Percentiles rank a stretch among this genome's conserved stretches.
Evolutionary conservation across 2,797 vertebrate genomes (phyloP).

Genomic region (Enteromius viviparus): DNA sequence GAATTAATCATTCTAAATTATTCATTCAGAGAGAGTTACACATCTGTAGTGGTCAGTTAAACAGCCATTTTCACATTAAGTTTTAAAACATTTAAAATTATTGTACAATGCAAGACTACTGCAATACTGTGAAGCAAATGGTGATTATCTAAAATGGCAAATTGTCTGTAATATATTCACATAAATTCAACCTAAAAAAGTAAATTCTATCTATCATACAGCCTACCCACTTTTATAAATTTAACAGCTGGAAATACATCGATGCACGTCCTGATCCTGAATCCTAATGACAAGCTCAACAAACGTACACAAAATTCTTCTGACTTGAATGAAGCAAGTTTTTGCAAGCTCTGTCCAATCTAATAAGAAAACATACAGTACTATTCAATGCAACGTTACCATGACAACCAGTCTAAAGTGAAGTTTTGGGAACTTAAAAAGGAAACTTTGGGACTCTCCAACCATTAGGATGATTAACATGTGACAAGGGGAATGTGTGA

Average conservation of each 20-base stretch:
- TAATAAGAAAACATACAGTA: not conserved
- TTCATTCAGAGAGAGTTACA: not conserved
- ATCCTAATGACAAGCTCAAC: not conserved
- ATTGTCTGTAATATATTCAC: not conserved
- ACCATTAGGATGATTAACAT: not conserved
- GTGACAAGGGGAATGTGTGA: not conserved
- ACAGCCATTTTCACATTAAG: not conserved
- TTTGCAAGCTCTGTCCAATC: too few relatives aligned
- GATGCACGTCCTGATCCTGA: not conserved
- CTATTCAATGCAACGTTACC: not conserved
- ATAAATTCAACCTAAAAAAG: not conserved
- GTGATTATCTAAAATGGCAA: not conserved
- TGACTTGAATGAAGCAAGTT: not conserved
- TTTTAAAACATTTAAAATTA: not conserved
- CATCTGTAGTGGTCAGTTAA: not conserved
- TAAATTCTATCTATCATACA: not conserved
- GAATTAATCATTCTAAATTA: too few relatives aligned
- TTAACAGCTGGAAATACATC: not conserved
- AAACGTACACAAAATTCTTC: not conserved
- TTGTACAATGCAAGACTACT: not conserved
- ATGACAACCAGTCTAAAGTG: constrained; percentile 20
- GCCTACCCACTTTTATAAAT: not conserved
- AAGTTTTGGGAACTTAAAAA: not conserved
- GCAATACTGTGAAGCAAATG: not conserved
- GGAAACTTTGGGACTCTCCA: not conserved